A percentile compares a stretch with the other conserved stretches of the same genome.
phyloP scores from a whole-genome alignment of 2,888 invertebrate genomes.

The Leptopilina drosophilae region DNA sequence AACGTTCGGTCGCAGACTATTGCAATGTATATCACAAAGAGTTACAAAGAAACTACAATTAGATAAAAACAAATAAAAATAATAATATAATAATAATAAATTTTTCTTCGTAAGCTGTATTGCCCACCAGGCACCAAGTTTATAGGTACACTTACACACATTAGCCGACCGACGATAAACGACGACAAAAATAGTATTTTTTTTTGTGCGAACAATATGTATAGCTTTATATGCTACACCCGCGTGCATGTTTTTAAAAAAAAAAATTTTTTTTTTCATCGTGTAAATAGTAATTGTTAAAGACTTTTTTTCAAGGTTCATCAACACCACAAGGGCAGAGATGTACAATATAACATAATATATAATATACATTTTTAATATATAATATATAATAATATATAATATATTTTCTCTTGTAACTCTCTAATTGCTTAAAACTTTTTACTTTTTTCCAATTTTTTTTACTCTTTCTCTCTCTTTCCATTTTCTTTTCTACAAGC shows the following conservation, averaged over 20 bases:
- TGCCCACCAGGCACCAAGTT: conserved; percentile 71
- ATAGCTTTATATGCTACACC: conserved; percentile 44
- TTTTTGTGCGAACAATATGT: conserved; percentile 54
- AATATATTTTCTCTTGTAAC: conserved; percentile 56
- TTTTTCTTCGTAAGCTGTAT: conserved; percentile 64
- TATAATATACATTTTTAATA: conserved; percentile 63
- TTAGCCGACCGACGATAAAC: conserved; percentile 53
- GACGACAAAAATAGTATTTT: conserved; percentile 54
- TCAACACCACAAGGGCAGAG: conserved; percentile 54
- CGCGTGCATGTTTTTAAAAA: conserved; percentile 15
- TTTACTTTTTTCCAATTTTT: conserved; percentile 29
- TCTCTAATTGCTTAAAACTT: conserved; percentile 40
- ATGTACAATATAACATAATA: conserved; percentile 66
- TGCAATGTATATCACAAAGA: conserved; percentile 77
- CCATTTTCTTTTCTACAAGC: conserved; percentile 35
- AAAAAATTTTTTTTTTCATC: conserved; percentile 42
- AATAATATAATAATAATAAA: conserved; percentile 65
- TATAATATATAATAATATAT: conserved; percentile 59
- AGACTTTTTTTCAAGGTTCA: conserved; percentile 57
- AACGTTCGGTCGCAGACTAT: conserved; percentile 75
- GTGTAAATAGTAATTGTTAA: conserved; percentile 51
- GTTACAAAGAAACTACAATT: conserved; percentile 77
- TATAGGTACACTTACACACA: conserved; percentile 65
- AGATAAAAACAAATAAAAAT: conserved; percentile 76
- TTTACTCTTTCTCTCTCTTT: not conserved